Evolutionary conservation across 1,140 invertebrate species (phyloP), one percentile per base, ranked within the genome.

Genomic region (Catajapyx aquilonaris): DNA sequence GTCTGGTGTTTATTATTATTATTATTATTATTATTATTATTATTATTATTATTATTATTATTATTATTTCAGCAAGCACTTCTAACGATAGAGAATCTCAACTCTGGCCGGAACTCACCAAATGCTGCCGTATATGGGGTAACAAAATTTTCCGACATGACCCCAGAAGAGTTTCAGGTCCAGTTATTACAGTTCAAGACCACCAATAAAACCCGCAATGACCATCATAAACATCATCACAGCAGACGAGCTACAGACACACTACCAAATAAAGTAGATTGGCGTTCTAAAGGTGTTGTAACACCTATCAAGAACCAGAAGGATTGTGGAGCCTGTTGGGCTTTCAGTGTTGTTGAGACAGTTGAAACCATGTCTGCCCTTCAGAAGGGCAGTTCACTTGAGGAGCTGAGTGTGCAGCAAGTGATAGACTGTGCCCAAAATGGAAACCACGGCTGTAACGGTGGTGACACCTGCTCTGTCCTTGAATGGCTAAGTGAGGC

Each of bases 301-400:
- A 71, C 70, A 5, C 51, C 65, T 4, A 65, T 87, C 0, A 64
- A 68, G 41, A 73, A 75, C 50, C 84, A 90, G 52, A 70, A 70
- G 5, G 46, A 61, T 11, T 90, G 84, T 57, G 81, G 81, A 4
- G 81, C 79, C 2, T 87, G 83, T 54, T 88, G 81, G 81, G 83
- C 83, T 0, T 83, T 83, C 54, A 81, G 77, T 49, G 70, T 72
- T 0, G 62, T 83, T 1, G 76, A 76, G 49, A 71, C 71, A 4
- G 65, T 76, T 25, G 81, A 87, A 55, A 66, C 75, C 1, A 80
- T 83, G 76, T 57, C 69, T 41, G 76, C 76, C 1, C 68, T 81
- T 11, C 61, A 67, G 45, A 73, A 60, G 31, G 68, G 69, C 11
- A 11, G n/a, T 36, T 36, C 16, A 36, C 5, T 7, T 9, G 9